phyloP scores from a whole-genome alignment of 1,140 invertebrate genomes.

The Hormaphis cornu region DNA sequence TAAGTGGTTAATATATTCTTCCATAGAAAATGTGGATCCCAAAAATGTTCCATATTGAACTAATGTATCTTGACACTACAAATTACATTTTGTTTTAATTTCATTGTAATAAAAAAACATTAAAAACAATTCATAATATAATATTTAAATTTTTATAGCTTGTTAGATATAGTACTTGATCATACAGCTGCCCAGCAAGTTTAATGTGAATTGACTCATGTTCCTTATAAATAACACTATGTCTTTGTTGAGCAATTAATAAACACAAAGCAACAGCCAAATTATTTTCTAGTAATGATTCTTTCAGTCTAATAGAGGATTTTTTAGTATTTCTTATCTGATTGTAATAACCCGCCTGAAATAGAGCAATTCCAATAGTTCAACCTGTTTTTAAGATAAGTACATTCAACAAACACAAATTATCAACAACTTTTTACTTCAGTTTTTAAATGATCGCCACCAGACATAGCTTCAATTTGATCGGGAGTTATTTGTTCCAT shows the following conservation, averaged over 20 bases:
- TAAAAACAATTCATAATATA: neutral
- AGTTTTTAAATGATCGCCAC: constrained; percentile 86
- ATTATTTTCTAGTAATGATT: constrained; percentile 83
- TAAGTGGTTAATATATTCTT: constrained; percentile 84
- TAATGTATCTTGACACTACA: constrained; percentile 92
- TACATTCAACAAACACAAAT: neutral
- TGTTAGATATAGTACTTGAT: constrained; percentile 37
- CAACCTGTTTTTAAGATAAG: neutral
- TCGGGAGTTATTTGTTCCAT: constrained; percentile 93
- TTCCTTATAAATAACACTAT: constrained; percentile 83
- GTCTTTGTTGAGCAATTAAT: constrained; percentile 91
- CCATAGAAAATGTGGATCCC: constrained; percentile 80
- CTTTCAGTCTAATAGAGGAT: constrained; percentile 89
- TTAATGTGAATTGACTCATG: constrained; percentile 84
- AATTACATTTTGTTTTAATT: constrained; percentile 3
- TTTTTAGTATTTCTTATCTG: constrained; percentile 94
- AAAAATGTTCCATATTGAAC: constrained; percentile 97
- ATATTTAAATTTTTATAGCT: neutral
- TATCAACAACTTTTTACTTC: constrained; percentile 55
- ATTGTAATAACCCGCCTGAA: constrained; percentile 86
- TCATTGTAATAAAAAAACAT: neutral
- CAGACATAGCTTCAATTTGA: constrained; percentile 90
- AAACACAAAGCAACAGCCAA: constrained; percentile 87
- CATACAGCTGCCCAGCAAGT: constrained; percentile 61
- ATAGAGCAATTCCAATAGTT: constrained; percentile 34